Evolutionary conservation across 2,888 invertebrate genomes (phyloP), one percentile per base, ranked within the genome.

Genomic region (Eumerus sabulonum): DNA sequence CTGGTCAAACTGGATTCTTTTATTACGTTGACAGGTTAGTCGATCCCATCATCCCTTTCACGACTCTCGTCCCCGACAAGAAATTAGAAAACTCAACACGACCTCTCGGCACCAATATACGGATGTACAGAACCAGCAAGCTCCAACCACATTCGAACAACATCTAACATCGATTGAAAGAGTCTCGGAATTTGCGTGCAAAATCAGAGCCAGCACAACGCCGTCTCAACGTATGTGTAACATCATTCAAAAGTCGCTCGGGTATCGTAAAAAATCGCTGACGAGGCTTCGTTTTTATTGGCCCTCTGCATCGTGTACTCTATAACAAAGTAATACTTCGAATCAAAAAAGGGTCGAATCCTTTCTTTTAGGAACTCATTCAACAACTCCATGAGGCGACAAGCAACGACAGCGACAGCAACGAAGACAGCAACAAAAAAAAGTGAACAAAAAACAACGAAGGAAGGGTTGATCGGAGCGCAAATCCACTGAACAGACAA

Each of bases 261-360:
- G 66, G 81, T 74, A 66, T 81, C 76, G 76, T 81, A 76, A 81
- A 81, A 81, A 81, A 70, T 71, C 81, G 81, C 76, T 81, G 81
- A 81, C 81, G 56, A 66, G 66, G 35, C 81, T 76, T 81, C 71
- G 66, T 66, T 81, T 77, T 81, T 81, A 81, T 81, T 81, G 81
- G 81, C 66, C 57, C 76, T 71, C 27, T 62, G 76, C 57, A 81
- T 51, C 79, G 68, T 68, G 73, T 68, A 57, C 27, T 53, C 1
- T n/a, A 48, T 35, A 27, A 53, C 38, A 50, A 54, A 19, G 16
- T 44, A 45, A 53, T 48, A 13, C 51, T 27, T 67, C 54, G 51
- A 81, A 76, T 74, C 76, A 71, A 71, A 76, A n/a, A 7, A 66
- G 71, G 71, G 76, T 71, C 62, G 68, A 74, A 76, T 73, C 79